These are phyloP conservation scores for Pachyuromys duprasi DNA, from an alignment of 2,797 vertebrate genomes.

Conservation along the genomic window DNA sequence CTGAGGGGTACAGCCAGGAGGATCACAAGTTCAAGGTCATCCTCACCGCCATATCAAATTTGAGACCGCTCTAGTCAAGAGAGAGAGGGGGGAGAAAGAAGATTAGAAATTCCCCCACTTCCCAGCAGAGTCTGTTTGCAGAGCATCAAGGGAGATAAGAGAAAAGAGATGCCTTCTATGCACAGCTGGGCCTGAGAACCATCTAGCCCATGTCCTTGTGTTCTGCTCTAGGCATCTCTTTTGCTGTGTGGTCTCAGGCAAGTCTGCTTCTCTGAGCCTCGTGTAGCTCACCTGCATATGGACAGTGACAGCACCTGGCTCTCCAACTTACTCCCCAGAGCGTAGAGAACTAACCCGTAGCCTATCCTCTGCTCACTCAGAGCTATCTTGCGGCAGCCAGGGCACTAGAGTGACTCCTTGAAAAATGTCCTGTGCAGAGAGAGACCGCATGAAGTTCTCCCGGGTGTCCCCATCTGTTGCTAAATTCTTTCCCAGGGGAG, in stretches of 20 bases:
- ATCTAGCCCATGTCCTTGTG: too few relatives aligned
- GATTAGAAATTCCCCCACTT: not conserved
- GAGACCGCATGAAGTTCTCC: not conserved
- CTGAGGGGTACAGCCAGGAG: not conserved
- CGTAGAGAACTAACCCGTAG: fast-evolving
- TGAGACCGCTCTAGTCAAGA: not conserved
- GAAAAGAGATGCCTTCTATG: not conserved
- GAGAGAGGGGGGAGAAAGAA: not conserved
- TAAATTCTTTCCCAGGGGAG: not conserved
- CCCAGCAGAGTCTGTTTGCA: not conserved
- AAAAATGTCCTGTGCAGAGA: not conserved
- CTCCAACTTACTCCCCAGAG: fast-evolving
- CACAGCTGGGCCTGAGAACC: not conserved
- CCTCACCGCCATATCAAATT: not conserved
- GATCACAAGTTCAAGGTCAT: not conserved
- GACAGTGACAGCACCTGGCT: not conserved
- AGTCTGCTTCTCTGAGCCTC: not conserved
- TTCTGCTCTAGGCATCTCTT: not conserved
- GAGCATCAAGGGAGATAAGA: not conserved
- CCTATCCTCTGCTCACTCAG: fast-evolving
- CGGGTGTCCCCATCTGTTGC: not conserved
- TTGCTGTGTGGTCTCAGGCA: not conserved
- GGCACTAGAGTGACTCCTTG: fast-evolving
- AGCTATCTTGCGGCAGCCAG: fast-evolving
- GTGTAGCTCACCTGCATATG: not conserved